These are phyloP conservation scores for Odontomyia ornata DNA, from an alignment of 2,888 invertebrate genomes.

Conservation along the genomic window DNA sequence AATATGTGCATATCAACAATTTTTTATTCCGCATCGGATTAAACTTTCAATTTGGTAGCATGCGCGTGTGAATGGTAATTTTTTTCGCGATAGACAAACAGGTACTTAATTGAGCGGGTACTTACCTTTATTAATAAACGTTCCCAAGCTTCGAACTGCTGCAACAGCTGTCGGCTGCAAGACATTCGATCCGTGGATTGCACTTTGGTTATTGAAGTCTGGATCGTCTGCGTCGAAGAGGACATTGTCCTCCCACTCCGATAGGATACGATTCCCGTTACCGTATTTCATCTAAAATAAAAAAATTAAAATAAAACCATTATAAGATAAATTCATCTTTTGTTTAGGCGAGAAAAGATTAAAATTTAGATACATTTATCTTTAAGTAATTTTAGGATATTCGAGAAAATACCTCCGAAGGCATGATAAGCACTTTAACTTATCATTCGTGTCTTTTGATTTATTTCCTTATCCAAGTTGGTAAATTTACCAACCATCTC, in stretches of 20 bases:
- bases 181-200: constrained; percentile 53
- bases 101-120: too few relatives aligned
- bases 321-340: neutral
- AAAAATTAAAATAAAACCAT: neutral
- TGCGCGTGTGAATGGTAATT: too few relatives aligned
- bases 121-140: constrained; percentile 48
- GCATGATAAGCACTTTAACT: neutral
- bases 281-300: constrained; percentile 58
- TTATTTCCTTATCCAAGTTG: neutral
- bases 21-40: too few relatives aligned
- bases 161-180: constrained; percentile 50
- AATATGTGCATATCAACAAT: neutral
- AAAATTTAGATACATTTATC: neutral
- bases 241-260: constrained; percentile 63
- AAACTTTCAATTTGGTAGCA: too few relatives aligned
- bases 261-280: constrained; percentile 55
- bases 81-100: neutral
- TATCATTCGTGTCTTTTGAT: neutral
- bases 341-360: neutral
- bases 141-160: constrained; percentile 46
- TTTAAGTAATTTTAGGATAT: neutral
- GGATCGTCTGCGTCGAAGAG: constrained; percentile 64
- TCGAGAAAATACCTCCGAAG: neutral
- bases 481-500: neutral
- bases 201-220: constrained; percentile 59